A percentile compares a stretch with the other conserved stretches of the same genome.
Conservation (phyloP, 2,888 invertebrate genomes). For the Biston betularia region DNA sequence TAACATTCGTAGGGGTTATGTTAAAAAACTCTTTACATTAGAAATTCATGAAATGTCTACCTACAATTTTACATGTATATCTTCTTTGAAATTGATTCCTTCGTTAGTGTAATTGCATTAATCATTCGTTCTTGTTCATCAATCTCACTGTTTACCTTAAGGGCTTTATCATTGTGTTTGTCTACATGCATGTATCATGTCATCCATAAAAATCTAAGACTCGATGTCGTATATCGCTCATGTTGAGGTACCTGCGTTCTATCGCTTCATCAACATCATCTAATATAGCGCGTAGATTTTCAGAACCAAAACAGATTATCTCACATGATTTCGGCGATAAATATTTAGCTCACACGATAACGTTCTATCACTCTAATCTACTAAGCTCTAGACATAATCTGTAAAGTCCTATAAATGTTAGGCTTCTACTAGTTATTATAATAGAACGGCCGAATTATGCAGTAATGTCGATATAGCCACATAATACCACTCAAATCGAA, state of each 20-base stretch:
- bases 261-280: slow-evolving; percentile 24
- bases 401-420: slow-evolving; percentile 6
- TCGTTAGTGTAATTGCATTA: too few species aligned
- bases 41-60: neutral
- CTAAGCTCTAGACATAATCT: slow-evolving; percentile 36
- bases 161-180: slow-evolving; percentile 11
- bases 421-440: slow-evolving; percentile 7
- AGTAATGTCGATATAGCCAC: slow-evolving; percentile 48
- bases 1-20: neutral
- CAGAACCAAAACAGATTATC: slow-evolving; percentile 45
- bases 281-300: slow-evolving; percentile 33
- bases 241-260: slow-evolving; percentile 11
- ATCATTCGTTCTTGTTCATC: neutral
- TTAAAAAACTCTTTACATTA: neutral
- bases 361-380: slow-evolving; percentile 41
- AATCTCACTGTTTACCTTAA: slow-evolving; percentile 3
- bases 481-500: slow-evolving; percentile 33
- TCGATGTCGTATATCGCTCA: slow-evolving; percentile 38
- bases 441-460: slow-evolving; percentile 31
- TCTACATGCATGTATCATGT: slow-evolving; percentile 6
- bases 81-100: neutral
- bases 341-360: slow-evolving; percentile 43
- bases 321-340: slow-evolving; percentile 54
- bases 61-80: neutral
- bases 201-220: slow-evolving; percentile 34